Evolutionary conservation across 2,797 vertebrate species (phyloP), one percentile per base, ranked within the genome.

Genomic region (Schizopygopsis malacanthus): DNA sequence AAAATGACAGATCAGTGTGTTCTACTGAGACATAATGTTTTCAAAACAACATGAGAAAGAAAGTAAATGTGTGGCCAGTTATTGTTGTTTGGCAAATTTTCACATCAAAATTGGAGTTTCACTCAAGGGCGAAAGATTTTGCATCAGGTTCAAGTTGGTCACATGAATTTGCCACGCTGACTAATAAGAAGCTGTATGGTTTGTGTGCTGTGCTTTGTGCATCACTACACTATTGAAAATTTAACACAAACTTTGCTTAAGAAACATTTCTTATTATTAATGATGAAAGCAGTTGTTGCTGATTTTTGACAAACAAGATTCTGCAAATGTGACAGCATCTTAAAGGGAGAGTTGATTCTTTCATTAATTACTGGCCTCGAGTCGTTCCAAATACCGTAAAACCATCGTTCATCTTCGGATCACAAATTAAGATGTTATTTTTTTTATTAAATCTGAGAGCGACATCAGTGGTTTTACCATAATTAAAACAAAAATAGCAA

Each of bases 1-100:
- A 63, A 63, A 25, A 82, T 81, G 69, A 43, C 63, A 79, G 39
- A 71, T n/a, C 20, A 43, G 41, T 12, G 41, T 18, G 65, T 69
- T 69, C 65, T 11, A 20, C 33, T 18, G 0, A 71, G 39, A 43
- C 11, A 6, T 54, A 56, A n/a, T 16, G 71, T 28, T 47, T 10
- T 2, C 16, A 16, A 50, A 50, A 50, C 72, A 33, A 33, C 72
- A 73, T 0, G 13, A 45, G 22, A 45, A 4, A 70, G n/a, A 20
- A 9, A 50, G 8, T 11, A 50, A 75, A 52, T 9, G 25, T 28
- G 8, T 2, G 0, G 16, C 11, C 25, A 52, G 10, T 33, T 6
- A 13, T 2, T 12, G 5, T n/a, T 71, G 41, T 13, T 43, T 70
- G 10, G 20, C 10, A 28, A 33, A 33, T 52, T 37, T 76, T 37